Conservation (phyloP, 2,113 vertebrate species). For the Corynorhinus townsendii region DNA sequence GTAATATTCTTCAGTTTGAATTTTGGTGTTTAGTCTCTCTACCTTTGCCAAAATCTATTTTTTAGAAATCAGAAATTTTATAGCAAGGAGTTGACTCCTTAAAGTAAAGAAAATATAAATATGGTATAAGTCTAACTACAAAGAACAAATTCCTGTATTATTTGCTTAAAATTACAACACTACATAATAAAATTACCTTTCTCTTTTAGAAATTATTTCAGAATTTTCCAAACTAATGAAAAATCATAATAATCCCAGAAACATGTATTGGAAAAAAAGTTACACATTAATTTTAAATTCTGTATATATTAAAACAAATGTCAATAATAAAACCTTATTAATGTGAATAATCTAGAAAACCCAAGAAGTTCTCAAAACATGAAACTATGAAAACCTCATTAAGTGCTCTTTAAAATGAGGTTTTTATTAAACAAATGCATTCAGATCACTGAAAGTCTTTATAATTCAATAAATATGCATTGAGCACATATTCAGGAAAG, state of each 20-base stretch:
- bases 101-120: neutral
- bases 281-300: slow-evolving; percentile 6
- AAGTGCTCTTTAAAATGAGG: neutral
- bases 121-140: neutral
- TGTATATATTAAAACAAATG: slow-evolving; percentile 22
- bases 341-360: slow-evolving; percentile 26
- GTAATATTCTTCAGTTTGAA: neutral
- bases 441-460: neutral
- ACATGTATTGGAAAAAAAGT: neutral
- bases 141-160: neutral
- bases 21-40: neutral
- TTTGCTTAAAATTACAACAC: neutral
- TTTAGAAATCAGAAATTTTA: slow-evolving; percentile 30
- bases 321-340: neutral
- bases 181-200: neutral
- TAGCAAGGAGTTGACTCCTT: neutral
- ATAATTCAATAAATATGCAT: neutral
- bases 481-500: neutral
- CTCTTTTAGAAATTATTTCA: slow-evolving; percentile 27
- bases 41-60: neutral
- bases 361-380: neutral
- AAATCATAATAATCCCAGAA: neutral
- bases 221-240: slow-evolving; percentile 39
- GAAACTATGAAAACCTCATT: neutral
- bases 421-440: neutral